These are phyloP conservation scores for Digitonthophagus gazella DNA, from an alignment of 2,888 invertebrate species.

Conservation along the genomic window DNA sequence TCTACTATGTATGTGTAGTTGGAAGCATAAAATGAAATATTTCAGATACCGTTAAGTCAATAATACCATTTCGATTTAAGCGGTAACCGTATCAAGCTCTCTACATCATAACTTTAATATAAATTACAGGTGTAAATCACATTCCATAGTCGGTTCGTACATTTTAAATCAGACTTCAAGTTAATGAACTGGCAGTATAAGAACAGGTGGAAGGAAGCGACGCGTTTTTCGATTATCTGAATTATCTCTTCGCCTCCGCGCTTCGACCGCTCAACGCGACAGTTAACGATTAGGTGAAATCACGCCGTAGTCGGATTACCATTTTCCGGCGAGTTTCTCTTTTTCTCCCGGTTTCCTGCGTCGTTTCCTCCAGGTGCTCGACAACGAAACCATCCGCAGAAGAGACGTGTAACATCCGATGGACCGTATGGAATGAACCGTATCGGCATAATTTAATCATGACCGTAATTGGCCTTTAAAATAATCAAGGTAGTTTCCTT, in stretches of 20 bases:
- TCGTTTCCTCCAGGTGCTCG: constrained; percentile 14
- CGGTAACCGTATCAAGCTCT: too few species aligned
- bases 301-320: constrained; percentile 10
- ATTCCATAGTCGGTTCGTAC: too few species aligned
- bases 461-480: not conserved
- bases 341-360: constrained; percentile 14
- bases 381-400: not conserved
- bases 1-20: too few species aligned
- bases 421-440: not conserved
- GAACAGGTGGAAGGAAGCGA: not conserved
- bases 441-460: not conserved
- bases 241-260: not conserved
- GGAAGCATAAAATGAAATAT: too few species aligned
- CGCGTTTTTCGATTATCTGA: not conserved
- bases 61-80: too few species aligned
- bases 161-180: too few species aligned
- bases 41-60: too few species aligned
- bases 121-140: too few species aligned
- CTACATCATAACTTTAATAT: too few species aligned
- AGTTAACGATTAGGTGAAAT: constrained; percentile 16
- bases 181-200: not conserved
- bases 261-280: not conserved
- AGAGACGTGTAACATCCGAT: not conserved
- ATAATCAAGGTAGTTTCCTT: too few species aligned
- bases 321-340: constrained; percentile 15